A percentile compares a stretch with the other conserved stretches of the same genome.
phyloP scores from a whole-genome alignment of 1,140 invertebrate genomes.

The Cherax quadricarinatus region DNA sequence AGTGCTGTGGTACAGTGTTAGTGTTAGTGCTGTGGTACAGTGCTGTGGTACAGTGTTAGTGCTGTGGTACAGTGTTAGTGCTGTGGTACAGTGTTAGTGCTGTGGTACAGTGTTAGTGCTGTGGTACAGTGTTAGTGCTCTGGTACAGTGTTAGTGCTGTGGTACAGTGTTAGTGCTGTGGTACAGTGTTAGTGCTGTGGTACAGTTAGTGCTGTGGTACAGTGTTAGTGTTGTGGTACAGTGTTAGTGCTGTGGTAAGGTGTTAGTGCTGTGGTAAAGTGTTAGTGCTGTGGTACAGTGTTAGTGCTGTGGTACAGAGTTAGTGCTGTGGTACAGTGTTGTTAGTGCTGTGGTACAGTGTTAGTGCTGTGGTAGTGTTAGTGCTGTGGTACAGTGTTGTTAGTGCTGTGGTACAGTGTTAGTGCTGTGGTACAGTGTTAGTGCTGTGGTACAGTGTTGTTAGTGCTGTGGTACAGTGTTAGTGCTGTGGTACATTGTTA shows the following conservation, averaged over 20 bases:
- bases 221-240: neutral
- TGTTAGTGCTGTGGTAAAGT: neutral
- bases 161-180: neutral
- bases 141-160: neutral
- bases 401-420: neutral
- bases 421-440: neutral
- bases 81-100: neutral
- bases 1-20: no score
- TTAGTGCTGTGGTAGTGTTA: neutral
- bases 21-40: no score
- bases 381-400: neutral
- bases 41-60: no score
- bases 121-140: no score
- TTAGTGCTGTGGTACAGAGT: neutral
- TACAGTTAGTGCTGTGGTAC: neutral
- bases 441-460: no score
- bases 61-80: no score
- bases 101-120: no score
- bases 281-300: no score
- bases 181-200: neutral
- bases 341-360: neutral
- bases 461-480: no score
- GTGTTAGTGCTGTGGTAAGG: neutral
- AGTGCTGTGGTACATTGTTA: no score
- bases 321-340: neutral